Base-by-base conservation (phyloP, 2,888 invertebrate species). In the Gari tellinella region DNA sequence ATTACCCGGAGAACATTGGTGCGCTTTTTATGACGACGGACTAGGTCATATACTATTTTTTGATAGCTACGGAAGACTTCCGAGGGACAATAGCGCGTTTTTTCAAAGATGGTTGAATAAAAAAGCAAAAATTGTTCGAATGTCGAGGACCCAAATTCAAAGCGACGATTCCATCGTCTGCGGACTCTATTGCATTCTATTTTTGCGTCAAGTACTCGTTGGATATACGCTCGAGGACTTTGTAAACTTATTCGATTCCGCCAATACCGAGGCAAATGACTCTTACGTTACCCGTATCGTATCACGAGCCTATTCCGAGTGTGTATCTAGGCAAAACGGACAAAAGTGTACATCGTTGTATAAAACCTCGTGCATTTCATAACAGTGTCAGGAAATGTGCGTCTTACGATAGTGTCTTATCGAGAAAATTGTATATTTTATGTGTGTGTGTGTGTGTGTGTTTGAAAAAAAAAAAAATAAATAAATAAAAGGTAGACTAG, bases 1-100 rank as follows among this genome's bases (percentile, higher is more conserved):
- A 12, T 17, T 40, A 19, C 40, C 46, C 0, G 67, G 67, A 41
- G 40, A 46, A 25, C 67, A 68, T 17, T 68, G 67, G 67, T 68
- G 67, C 26, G 60, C 61, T 8, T 53, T 68, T 41, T 68, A 21
- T 17, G 25, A 43, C 25, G 55, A 68, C 43, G 49, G 17, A 14
- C 41, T 4, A 17, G 65, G 57, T 41, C 49, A 48, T 43, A 2
- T 51, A 10, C 41, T 57, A 21, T 65, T 57, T 31, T 65, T 65
- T 41, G 57, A 57, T 41, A 65, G 40, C 41, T 65, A 51, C 17
- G 65, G 65, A n/a, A 65, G 51, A 57, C 0, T n/a, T 0, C 51
- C 49, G 4, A 25, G 4, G 2, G 15, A 57, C 25, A 65, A 65
- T 48, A 57, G 65, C 49, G 0, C 7, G 2, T 25, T 23, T 40